A percentile compares a stretch with the other conserved stretches of the same genome.
These are phyloP conservation scores for Yponomeuta malinellus DNA, from an alignment of 2,888 invertebrate species.

Conservation along the genomic window DNA sequence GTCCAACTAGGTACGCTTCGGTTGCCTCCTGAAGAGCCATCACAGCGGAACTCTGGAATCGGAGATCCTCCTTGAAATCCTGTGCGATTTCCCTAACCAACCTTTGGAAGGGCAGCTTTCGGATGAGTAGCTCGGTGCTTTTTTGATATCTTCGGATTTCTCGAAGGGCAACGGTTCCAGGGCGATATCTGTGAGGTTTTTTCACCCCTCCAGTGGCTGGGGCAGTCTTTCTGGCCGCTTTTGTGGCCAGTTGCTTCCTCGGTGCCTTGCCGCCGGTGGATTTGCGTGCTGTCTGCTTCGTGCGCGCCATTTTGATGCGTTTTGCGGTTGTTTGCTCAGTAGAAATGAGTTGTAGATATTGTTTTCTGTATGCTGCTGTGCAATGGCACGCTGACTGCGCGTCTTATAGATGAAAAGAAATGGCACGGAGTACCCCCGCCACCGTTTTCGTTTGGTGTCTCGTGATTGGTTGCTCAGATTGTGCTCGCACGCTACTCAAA, in stretches of 20 bases:
- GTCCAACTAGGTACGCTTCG: constrained; percentile 79
- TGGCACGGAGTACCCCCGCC: too few relatives aligned
- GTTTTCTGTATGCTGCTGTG: background rate
- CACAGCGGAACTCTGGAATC: constrained; percentile 83
- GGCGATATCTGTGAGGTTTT: constrained; percentile 82
- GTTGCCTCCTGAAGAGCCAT: constrained; percentile 80
- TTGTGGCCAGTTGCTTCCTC: constrained; percentile 81
- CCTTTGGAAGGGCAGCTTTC: constrained; percentile 83
- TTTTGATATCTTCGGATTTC: constrained; percentile 85
- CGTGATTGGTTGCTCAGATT: too few relatives aligned
- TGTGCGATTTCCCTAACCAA: constrained; percentile 84
- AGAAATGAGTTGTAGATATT: background rate
- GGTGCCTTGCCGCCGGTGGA: constrained; percentile 85
- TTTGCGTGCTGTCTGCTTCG: constrained; percentile 84
- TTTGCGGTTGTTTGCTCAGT: too few relatives aligned
- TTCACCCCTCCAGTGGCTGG: constrained; percentile 84
- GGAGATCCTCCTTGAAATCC: constrained; percentile 82
- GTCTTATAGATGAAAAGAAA: too few relatives aligned
- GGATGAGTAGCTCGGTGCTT: constrained; percentile 81
- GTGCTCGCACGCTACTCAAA: too few relatives aligned
- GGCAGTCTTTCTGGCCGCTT: constrained; percentile 83
- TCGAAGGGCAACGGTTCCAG: constrained; percentile 81
- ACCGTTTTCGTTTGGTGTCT: too few relatives aligned
- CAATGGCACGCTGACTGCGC: background rate
- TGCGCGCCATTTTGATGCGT: constrained; percentile 78